Percentiles rank a stretch among this genome's conserved stretches.
Conservation (phyloP, 35 echinoderm and acorn worm species). For the Lytechinus pictus region DNA sequence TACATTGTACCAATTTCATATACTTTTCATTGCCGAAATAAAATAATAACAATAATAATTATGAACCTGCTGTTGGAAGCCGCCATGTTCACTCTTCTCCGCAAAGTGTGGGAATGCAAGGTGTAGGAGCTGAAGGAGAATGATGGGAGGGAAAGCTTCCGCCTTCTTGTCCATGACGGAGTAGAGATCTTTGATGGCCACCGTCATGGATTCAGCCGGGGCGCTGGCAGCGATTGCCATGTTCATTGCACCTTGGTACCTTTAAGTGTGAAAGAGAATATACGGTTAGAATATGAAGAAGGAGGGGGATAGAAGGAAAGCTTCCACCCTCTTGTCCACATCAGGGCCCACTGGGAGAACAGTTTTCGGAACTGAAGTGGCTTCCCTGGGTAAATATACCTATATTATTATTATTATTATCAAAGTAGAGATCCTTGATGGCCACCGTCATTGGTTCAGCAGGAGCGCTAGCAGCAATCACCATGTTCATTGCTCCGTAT, state of each 20-base stretch:
- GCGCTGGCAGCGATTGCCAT: conserved; percentile 37
- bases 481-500: no score
- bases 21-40: no score
- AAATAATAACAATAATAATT: no score
- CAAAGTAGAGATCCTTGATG: conserved; percentile 81
- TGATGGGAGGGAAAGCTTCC: conserved; percentile 74
- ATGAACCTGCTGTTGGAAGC: conserved; percentile 86
- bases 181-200: conserved; percentile 80
- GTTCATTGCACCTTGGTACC: conserved; percentile 60
- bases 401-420: no score
- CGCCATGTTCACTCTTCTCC: conserved; percentile 84
- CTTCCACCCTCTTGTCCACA: conserved; percentile 76
- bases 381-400: no score
- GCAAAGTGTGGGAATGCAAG: conserved; percentile 95
- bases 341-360: no score
- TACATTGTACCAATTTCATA: no score
- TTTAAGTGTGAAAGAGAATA: not conserved
- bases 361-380: no score
- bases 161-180: conserved; percentile 70
- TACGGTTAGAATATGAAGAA: not conserved
- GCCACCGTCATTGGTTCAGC: conserved; percentile 72
- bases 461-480: conserved; percentile 7
- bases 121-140: conserved; percentile 82
- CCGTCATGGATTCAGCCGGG: conserved; percentile 74
- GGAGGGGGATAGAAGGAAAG: conserved; percentile 30